Conservation (phyloP, 2,113 vertebrate species). For the Ariopsis seemanni region DNA sequence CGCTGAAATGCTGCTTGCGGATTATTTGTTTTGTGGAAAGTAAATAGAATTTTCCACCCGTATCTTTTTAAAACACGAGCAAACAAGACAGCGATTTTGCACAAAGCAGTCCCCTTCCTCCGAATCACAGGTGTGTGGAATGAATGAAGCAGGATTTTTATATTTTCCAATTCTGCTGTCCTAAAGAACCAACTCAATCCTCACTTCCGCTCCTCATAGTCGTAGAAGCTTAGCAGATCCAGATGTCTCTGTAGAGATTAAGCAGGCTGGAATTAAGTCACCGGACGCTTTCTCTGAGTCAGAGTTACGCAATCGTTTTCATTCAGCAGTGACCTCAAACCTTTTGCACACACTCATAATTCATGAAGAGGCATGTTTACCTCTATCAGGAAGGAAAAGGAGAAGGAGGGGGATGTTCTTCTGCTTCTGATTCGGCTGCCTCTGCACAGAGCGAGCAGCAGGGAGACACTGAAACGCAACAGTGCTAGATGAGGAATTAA, state of each 20-base stretch:
- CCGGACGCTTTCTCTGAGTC: conserved; percentile 8
- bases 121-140: neutral
- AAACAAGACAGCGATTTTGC: neutral
- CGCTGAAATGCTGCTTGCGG: neutral
- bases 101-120: neutral
- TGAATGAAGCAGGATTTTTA: neutral
- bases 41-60: neutral
- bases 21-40: neutral
- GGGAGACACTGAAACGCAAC: neutral
- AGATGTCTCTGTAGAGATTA: neutral
- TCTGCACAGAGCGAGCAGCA: conserved; percentile 8
- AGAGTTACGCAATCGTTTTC: conserved; percentile 21
- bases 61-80: neutral
- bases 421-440: neutral
- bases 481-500: neutral
- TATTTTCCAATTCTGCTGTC: neutral
- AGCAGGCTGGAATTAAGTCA: neutral
- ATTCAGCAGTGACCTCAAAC: conserved; percentile 37
- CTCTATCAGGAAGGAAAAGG: conserved; percentile 13
- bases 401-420: neutral
- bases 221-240: neutral
- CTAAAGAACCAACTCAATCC: neutral
- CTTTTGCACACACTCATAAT: conserved; percentile 8
- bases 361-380: conserved; percentile 25
- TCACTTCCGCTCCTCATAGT: neutral